A percentile compares a stretch with the other conserved stretches of the same genome.
phyloP scores from a whole-genome alignment of 2,113 vertebrate genomes.

The Taurulus bubalis region DNA sequence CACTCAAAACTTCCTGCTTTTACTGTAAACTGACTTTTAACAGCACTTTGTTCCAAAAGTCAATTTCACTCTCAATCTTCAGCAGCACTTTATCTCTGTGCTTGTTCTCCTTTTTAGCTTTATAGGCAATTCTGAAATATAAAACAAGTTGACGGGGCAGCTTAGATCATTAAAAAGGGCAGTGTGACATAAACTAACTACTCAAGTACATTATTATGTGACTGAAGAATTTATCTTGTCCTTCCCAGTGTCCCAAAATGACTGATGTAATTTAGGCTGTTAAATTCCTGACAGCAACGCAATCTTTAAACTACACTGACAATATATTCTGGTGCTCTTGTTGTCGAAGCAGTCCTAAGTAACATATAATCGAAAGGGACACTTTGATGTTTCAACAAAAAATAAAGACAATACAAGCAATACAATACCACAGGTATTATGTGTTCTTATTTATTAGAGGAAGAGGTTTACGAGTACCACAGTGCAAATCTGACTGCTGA shows the following conservation, averaged over 20 bases:
- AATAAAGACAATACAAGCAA: neutral
- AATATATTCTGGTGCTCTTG: neutral
- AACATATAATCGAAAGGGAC: conserved; percentile 8
- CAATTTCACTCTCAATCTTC: neutral
- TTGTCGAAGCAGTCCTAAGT: neutral
- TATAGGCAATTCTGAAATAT: neutral
- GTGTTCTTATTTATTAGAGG: neutral
- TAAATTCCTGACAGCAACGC: neutral
- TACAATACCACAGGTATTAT: neutral
- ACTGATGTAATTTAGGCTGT: neutral
- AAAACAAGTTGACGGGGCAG: neutral
- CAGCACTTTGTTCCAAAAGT: neutral
- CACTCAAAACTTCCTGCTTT: neutral
- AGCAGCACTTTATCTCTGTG: neutral
- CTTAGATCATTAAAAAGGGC: neutral
- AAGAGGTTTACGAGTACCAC: neutral
- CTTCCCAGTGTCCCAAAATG: neutral
- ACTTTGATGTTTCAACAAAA: neutral
- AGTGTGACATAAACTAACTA: neutral
- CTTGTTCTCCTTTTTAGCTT: neutral
- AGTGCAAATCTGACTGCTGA: neutral
- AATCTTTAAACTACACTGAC: neutral
- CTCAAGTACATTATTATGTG: neutral
- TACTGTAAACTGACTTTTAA: neutral
- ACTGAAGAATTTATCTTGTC: neutral